A percentile compares a stretch with the other conserved stretches of the same genome.
phyloP scores from a whole-genome alignment of 2,888 invertebrate species.

The Zhuqinia jingwanae region DNA sequence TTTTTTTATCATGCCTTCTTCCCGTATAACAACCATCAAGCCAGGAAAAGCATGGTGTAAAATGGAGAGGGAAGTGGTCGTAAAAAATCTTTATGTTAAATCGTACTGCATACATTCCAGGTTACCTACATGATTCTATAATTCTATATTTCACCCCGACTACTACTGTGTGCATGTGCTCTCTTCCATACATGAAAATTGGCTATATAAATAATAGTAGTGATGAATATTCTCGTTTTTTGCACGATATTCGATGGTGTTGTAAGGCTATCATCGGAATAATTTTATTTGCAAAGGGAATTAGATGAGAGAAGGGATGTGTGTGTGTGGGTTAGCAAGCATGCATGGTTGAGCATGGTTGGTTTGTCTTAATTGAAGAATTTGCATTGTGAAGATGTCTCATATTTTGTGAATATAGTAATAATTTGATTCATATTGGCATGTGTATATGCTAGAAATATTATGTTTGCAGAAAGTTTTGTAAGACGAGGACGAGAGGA shows the following conservation, averaged over 20 bases:
- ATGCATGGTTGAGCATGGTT: too few relatives aligned
- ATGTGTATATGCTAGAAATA: too few relatives aligned
- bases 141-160: neutral
- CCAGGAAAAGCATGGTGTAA: conserved; percentile 45
- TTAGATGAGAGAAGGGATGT: too few relatives aligned
- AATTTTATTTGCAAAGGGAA: conserved; percentile 36
- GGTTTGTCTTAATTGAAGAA: neutral
- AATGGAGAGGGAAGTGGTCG: conserved; percentile 48
- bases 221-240: too few relatives aligned
- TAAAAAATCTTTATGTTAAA: conserved; percentile 60
- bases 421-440: too few relatives aligned
- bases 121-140: conserved; percentile 37
- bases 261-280: conserved; percentile 30
- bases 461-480: neutral
- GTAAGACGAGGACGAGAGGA: too few relatives aligned
- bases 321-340: neutral
- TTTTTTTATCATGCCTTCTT: neutral
- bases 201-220: too few relatives aligned
- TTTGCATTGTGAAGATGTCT: conserved; percentile 4
- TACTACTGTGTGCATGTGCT: neutral
- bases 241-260: too few relatives aligned
- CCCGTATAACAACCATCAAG: neutral
- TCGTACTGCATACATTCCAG: conserved; percentile 47
- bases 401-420: neutral
- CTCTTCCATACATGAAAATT: too few relatives aligned